Evolutionary conservation across 2,113 vertebrate species (phyloP).

Genomic region (Cisticola juncidis): DNA sequence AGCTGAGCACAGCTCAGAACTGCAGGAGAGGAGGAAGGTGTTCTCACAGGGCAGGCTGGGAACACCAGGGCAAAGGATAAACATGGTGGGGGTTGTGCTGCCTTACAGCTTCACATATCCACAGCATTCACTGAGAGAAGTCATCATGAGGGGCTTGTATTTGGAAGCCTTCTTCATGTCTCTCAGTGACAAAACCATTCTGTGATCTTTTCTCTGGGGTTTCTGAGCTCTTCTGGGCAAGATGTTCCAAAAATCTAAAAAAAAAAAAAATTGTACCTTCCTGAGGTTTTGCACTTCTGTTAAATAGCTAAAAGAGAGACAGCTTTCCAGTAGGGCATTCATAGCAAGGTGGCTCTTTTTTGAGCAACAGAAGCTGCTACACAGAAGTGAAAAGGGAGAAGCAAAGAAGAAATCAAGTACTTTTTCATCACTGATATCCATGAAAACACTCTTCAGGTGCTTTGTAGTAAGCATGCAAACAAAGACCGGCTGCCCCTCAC

Average conservation of each 20-base stretch:
- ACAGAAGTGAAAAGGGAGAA: background rate
- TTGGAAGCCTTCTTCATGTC: background rate
- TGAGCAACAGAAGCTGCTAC: background rate
- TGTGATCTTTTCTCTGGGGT: background rate
- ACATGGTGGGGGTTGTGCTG: background rate
- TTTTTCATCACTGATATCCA: background rate
- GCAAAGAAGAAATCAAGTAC: background rate
- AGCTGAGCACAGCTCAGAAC: background rate
- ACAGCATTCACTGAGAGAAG: background rate
- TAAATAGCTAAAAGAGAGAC: background rate
- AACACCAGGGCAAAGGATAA: background rate
- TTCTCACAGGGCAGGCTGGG: background rate
- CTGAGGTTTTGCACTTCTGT: background rate
- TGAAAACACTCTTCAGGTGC: background rate
- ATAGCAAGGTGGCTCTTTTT: background rate
- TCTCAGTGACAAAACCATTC: background rate
- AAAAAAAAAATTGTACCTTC: background rate
- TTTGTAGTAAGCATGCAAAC: background rate
- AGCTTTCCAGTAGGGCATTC: background rate
- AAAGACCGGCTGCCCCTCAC: accelerated
- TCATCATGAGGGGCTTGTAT: accelerated
- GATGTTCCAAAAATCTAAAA: background rate
- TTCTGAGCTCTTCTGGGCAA: background rate
- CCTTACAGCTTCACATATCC: background rate
- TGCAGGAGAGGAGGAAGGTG: background rate